Percentiles rank a stretch among this genome's conserved stretches.
These are phyloP conservation scores for Paracentrotus lividus DNA, from an alignment of 53 echinoderm and acorn worm genomes.

Conservation along the genomic window DNA sequence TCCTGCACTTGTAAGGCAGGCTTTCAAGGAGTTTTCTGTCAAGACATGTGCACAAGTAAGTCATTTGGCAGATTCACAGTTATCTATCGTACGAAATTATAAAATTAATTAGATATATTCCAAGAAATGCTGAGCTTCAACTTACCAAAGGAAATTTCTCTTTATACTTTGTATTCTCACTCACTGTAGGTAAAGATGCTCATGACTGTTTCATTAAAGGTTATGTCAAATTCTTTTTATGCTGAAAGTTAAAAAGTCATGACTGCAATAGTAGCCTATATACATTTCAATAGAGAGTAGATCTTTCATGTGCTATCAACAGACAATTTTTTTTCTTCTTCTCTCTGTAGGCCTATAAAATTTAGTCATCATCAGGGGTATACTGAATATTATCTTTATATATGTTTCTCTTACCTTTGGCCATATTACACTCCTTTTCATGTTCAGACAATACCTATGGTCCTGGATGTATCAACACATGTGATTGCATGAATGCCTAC, in stretches of 20 bases:
- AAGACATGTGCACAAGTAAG: conserved; percentile 4
- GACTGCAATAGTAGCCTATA: too few relatives aligned
- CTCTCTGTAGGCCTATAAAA: background rate
- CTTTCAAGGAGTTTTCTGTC: conserved; percentile 76
- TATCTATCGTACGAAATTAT: too few relatives aligned
- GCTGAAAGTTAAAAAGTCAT: too few relatives aligned
- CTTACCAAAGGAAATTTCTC: background rate
- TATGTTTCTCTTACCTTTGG: background rate
- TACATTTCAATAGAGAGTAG: too few relatives aligned
- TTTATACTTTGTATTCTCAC: too few relatives aligned
- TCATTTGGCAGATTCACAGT: too few relatives aligned
- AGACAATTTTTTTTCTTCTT: background rate
- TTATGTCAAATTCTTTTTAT: background rate
- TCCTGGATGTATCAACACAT: conserved; percentile 63
- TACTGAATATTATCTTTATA: background rate
- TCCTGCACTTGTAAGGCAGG: conserved; percentile 67
- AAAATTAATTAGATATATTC: background rate
- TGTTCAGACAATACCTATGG: conserved; percentile 67
- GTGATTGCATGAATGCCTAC: conserved; percentile 78
- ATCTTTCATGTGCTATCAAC: background rate
- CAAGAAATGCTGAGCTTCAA: background rate
- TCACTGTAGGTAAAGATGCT: background rate
- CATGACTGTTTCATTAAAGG: background rate
- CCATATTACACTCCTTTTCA: background rate
- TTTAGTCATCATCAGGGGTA: background rate